Conservation (phyloP, 2,797 vertebrate genomes). For the Peromyscus eremicus region DNA sequence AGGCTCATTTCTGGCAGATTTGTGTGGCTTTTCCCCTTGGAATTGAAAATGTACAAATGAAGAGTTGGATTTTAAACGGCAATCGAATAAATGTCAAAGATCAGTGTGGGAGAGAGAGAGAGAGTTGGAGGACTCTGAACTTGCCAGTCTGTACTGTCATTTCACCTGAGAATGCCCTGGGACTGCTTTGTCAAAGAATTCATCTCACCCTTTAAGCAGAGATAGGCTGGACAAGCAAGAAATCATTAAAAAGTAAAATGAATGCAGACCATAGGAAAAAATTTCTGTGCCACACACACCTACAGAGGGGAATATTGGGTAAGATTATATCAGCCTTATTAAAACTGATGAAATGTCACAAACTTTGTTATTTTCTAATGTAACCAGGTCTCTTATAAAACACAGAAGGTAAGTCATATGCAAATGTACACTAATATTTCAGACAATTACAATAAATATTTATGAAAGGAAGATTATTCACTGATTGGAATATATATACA, state of each 20-base stretch:
- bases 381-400: not conserved
- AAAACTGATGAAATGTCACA: slow-evolving; percentile 40
- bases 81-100: slow-evolving; percentile 56
- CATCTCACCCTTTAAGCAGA: not conserved
- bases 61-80: slow-evolving; percentile 51
- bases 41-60: slow-evolving; percentile 62
- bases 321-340: not conserved
- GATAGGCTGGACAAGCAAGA: not conserved
- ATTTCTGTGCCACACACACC: not conserved
- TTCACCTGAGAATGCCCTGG: not conserved
- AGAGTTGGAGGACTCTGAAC: not conserved
- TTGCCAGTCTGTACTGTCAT: not conserved
- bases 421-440: not conserved
- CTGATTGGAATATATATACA: slow-evolving; percentile 32
- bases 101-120: slow-evolving; percentile 7
- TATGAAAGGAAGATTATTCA: not conserved
- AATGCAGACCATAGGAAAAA: not conserved
- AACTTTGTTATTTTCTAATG: not conserved
- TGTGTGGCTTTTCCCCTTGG: slow-evolving; percentile 21
- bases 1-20: slow-evolving; percentile 55
- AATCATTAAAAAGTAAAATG: not conserved
- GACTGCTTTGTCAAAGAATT: not conserved
- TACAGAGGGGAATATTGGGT: not conserved
- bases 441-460: slow-evolving; percentile 21
- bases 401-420: not conserved